Evolutionary conservation across 2,888 invertebrate genomes (phyloP), one percentile per base, ranked within the genome.

Genomic region (Cenopis cana): DNA sequence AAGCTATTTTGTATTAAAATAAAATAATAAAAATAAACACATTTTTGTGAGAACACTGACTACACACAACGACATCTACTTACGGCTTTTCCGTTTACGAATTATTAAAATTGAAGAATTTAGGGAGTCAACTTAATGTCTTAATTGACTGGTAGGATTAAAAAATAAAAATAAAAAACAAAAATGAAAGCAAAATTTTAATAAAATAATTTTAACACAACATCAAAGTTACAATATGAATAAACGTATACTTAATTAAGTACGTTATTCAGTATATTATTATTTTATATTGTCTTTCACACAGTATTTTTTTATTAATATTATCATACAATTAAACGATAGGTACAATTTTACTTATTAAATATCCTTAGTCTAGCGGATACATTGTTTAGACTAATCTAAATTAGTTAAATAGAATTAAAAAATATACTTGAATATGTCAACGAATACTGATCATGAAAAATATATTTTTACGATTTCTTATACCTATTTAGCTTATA

Each of bases 101-200:
- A 85, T 82, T 80, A 82, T 84, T 88, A 81, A 91, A 93, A 93
- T 93, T 93, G 93, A 91, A 91, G 91, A 93, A 91, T 92, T 93
- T 92, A 93, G 93, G 93, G 93, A 93, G 93, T 91, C 93, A 82
- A 92, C 90, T 83, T 56, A 82, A 83, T 20, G 69, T 73, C 54
- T 74, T 92, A 93, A 93, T 92, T 93, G 92, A 93, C 92, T 90
- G 89, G 90, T 91, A 91, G 91, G 89, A 83, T 82, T 73, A 74
- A 84, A 82, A 69, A 65, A 55, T 36, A 54, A 9, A 66, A 73
- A 68, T 38, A 64, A 52, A 29, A 73, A 75, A 72, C 57, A 74
- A 75, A 79, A 76, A 76, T 71, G 73, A 73, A 76, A 78, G 74
- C 76, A 80, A 77, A 80, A 73, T 82, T 85, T 82, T 81, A 76